Base-by-base conservation (phyloP, 2,888 invertebrate genomes). In the Hydraecia micacea region DNA sequence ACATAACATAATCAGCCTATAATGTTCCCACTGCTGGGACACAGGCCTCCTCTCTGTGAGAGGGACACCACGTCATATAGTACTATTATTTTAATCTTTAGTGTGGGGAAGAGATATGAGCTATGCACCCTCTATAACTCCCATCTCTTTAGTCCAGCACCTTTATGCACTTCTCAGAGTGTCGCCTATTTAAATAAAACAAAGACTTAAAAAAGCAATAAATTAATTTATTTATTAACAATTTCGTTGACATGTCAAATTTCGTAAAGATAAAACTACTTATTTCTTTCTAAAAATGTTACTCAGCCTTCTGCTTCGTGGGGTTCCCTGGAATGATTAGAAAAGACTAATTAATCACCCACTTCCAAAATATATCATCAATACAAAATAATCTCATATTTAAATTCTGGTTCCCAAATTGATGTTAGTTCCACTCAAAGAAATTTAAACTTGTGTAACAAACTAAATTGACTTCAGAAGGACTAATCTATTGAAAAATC, bases 241-340 rank as follows among this genome's bases (percentile, higher is more conserved):
- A 91, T 87, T 88, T 87, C 77, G 81, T 86, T 70, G 79, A 82
- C 86, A 86, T 80, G 83, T 76, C 65, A 89, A 85, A 70, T 83
- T 63, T 60, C 7, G 32, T 76, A 65, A 83, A 76, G 46, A 60
- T 70, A 75, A 77, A 62, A 80, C 73, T 81, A 86, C 62, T 69
- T 80, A 80, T 81, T 89, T 87, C 91, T 96, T 96, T 85, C 97
- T 95, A 92, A 97, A 97, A 85, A 97, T 94, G 88, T 92, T 96
- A 90, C 97, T 97, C 84, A 97, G 88, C 88, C 97, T 91, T 91
- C 95, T 93, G 85, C 94, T 93, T 80, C 97, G 95, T 25, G 97
- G 97, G 2, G 97, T 97, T 42, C 95, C 95, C 97, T 97, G 96
- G 8, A 95, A 96, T 84, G 74, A 80, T 75, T 58, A 66, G 25